Evolutionary conservation across 2,113 vertebrate species (phyloP).

Genomic region (Rhipidura dahli): DNA sequence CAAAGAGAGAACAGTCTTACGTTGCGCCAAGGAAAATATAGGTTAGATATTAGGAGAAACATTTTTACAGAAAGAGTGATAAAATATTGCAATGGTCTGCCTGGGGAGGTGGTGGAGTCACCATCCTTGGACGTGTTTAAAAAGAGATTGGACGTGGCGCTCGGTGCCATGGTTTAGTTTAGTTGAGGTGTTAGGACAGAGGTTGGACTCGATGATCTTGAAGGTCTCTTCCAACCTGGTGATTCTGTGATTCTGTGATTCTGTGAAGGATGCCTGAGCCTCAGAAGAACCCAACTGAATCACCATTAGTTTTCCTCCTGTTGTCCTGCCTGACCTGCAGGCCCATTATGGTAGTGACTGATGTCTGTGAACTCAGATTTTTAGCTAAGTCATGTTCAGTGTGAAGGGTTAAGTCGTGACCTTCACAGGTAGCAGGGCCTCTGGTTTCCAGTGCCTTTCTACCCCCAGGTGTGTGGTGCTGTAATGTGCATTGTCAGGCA

Average conservation of each 20-base stretch:
- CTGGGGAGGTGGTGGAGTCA: too few species aligned
- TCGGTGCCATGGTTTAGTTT: too few species aligned
- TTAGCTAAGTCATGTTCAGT: conserved; percentile 40
- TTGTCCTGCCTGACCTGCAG: neutral
- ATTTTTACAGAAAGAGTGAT: too few species aligned
- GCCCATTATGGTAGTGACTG: neutral
- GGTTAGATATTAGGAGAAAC: too few species aligned
- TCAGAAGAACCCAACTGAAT: conserved; percentile 6
- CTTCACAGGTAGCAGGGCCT: conserved; percentile 35
- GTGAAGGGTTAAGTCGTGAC: conserved; percentile 46
- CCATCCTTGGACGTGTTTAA: too few species aligned
- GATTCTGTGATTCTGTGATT: too few species aligned
- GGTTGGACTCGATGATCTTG: too few species aligned
- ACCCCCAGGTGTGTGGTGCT: neutral
- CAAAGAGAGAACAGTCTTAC: neutral
- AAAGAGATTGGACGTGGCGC: too few species aligned
- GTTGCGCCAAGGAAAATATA: too few species aligned
- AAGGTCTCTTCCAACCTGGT: too few species aligned
- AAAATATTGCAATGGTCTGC: too few species aligned
- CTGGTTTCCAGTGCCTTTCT: neutral
- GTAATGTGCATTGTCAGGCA: neutral
- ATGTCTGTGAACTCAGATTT: neutral
- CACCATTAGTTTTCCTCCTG: conserved; percentile 19
- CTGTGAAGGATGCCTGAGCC: conserved; percentile 8
- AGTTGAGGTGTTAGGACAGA: too few species aligned